Evolutionary conservation across 2,797 vertebrate genomes (phyloP), one percentile per base, ranked within the genome.

Genomic region (Pseudotriccus pelzelni): DNA sequence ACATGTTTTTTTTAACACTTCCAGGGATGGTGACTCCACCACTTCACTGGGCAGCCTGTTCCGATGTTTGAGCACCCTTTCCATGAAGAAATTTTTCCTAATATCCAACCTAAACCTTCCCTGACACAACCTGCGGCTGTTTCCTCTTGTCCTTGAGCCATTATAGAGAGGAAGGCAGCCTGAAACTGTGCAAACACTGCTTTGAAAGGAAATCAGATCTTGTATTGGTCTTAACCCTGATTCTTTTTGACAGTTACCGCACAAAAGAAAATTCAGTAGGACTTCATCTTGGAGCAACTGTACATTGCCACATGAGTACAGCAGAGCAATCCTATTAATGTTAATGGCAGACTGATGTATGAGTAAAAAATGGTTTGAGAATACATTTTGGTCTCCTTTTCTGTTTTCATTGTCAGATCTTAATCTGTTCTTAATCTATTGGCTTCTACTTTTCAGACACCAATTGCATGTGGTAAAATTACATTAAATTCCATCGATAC

Each of bases 281-380:
- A 74, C 14, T 9, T 66, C 10, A 47, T 17, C 53, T 24, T 49
- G 22, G 78, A 90, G 25, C 8, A 75, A 56, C 24, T 3, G 6
- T 1, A 9, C 0, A 0, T 13, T 90, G 7, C 12, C 15, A 9
- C 11, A 28, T 2, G 11, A 52, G 13, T 11, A 15, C 0, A 24
- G 34, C n/a, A 24, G 5, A 28, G 12, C 50, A 37, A 34, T 12
- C 10, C 34, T 24, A 4, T 5, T 8, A 0, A 32, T 23, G 10
- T 14, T 55, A 41, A 39, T 0, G 4, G 16, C 12, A 27, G 18
- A 12, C 24, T 55, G 9, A 50, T 2, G 6, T 12, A 6, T 0
- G 3, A 55, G 12, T 4, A 28, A 62, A 84, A 89, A 34, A 16
- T 0, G 2, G 16, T 10, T 37, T 9, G n/a, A 66, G 28, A 67